Conservation (phyloP, 1,140 invertebrate species). For the Mycetomoellerius zeteki region DNA sequence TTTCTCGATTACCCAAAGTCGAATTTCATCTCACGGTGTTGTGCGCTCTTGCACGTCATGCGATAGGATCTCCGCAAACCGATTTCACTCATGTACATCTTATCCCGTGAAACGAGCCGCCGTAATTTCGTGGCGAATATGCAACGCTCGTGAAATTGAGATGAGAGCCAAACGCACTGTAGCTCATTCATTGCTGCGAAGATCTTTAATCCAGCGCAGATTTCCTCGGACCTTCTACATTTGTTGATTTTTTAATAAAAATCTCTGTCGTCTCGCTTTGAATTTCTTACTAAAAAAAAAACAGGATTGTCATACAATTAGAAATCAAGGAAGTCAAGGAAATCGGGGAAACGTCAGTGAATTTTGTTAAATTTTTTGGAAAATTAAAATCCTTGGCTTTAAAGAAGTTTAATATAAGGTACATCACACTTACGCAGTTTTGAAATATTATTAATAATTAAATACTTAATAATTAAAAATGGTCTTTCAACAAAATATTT, state of each 20-base stretch:
- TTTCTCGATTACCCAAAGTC: slow-evolving; percentile 60
- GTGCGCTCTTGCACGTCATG: slow-evolving; percentile 52
- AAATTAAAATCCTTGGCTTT: too few species aligned
- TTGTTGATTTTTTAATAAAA: not conserved
- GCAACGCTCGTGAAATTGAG: slow-evolving; percentile 40
- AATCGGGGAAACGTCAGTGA: too few species aligned
- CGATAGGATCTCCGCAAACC: slow-evolving; percentile 50
- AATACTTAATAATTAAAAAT: too few species aligned
- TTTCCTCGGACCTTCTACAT: not conserved
- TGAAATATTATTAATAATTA: too few species aligned
- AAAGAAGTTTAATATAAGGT: too few species aligned
- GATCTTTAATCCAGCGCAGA: not conserved
- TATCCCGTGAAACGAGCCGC: slow-evolving; percentile 49
- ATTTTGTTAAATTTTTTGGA: too few species aligned
- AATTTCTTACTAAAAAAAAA: not conserved
- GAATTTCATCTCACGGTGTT: slow-evolving; percentile 56
- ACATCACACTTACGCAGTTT: too few species aligned
- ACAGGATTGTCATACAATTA: too few species aligned
- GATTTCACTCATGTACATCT: slow-evolving; percentile 55
- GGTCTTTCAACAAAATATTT: too few species aligned
- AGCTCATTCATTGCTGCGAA: not conserved
- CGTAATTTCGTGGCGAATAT: slow-evolving; percentile 50
- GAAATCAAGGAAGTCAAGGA: too few species aligned
- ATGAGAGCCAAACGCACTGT: not conserved
- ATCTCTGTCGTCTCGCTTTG: not conserved